Base-by-base conservation (phyloP, 2,797 vertebrate genomes). In the Diglossa cyanea region DNA sequence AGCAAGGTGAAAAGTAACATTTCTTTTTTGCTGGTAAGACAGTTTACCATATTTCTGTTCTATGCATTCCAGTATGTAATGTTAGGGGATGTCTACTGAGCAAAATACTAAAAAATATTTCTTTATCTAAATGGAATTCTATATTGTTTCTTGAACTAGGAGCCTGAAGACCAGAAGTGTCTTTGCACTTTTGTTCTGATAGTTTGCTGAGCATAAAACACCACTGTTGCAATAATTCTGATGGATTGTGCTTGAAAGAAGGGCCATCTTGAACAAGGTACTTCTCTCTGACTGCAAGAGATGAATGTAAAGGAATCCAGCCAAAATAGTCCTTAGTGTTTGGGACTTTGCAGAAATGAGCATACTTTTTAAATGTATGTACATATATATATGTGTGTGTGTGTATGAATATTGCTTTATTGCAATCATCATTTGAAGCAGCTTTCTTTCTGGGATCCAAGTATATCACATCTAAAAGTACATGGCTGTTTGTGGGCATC, bases 21-120 rank as follows among this genome's bases (percentile, higher is more conserved):
- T 92, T 89, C 50, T 70, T 91, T 68, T 51, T 61, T 82, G 47
- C 90, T 55, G 96, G 95, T 97, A 95, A 97, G 96, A 83, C 5
- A n/a, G 18, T 90, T 92, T 86, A 81, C 84, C 5, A 1, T 79
- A 61, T 76, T 88, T 88, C 35, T 96, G 25, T 61, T 67, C 23
- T 88, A 33, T 13, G 33, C 18, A 13, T 74, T 33, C 45, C 9
- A 33, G 58, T 75, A 89, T 23, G 30, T 68, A 76, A 73, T 8
- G 7, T 35, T 53, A 80, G 33, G 24, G 55, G 54, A 65, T 3
- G 4, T 48, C 31, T 78, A 44, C 31, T 60, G 50, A 78, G 26
- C 47, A 81, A 77, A 61, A 80, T 73, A 35, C 2, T 66, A 53
- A 73, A 78, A 79, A 86, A 60, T 37, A 57, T 37, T 63, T 80